Evolutionary conservation across 2,113 vertebrate species (phyloP), one percentile per base, ranked within the genome.

Genomic region (Podiceps cristatus): DNA sequence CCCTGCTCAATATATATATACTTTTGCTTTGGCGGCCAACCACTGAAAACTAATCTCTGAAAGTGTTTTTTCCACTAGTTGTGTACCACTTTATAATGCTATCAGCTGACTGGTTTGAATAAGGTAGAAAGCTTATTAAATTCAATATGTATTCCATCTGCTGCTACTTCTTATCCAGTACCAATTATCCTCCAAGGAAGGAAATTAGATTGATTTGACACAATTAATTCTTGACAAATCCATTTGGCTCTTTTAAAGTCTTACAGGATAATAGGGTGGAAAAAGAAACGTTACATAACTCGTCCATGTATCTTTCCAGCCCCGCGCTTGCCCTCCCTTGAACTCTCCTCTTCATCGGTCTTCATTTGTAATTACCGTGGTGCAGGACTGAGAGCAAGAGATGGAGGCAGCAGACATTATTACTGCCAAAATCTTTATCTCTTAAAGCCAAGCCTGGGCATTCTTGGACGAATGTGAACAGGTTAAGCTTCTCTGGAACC

Each of bases 221-320:
- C 56, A 90, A 91, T 93, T 97, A 91, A 82, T 91, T 95, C 53
- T 64, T 94, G 72, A 94, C 52, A 93, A 94, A 93, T 94, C 53
- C 29, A 75, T 85, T 91, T 90, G 77, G 17, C 73, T 85, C 35
- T 88, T 95, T 91, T 78, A 91, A 94, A 87, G 76, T 64, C 56
- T 52, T 85, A 72, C 9, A 68, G 45, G 45, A 64, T 91, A 88
- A 87, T 53, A 49, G 35, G 8, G 24, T 94, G 60, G 69, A n/a
- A 87, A 91, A 88, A 89, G 24, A 75, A 85, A 55, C 1, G 1
- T 80, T 86, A 55, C 44, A 23, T 81, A 95, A 91, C 58, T 89
- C 4, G 5, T 72, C 62, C 1, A 0, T 68, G 56, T 56, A 52
- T 63, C 68, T 93, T 74, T 95, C 47, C 40, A 86, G 64, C 35